These are phyloP conservation scores for Clostera curtula DNA, from an alignment of 2,888 invertebrate genomes.

Conservation along the genomic window DNA sequence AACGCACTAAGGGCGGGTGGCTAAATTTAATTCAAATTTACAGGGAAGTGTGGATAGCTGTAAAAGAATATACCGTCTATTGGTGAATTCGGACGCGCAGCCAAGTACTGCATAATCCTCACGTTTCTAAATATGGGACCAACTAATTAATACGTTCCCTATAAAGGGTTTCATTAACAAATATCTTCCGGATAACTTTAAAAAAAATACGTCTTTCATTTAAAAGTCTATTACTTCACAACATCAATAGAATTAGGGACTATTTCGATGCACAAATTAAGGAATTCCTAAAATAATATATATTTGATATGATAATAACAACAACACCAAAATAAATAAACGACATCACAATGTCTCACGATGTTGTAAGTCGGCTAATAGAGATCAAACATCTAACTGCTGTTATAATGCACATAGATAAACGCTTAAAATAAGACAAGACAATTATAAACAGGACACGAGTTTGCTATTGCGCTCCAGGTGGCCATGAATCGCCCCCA, in stretches of 20 bases:
- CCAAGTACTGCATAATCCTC: slow-evolving; percentile 55
- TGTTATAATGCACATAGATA: slow-evolving; percentile 68
- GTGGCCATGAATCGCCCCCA: slow-evolving; percentile 32
- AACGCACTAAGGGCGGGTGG: slow-evolving; percentile 35
- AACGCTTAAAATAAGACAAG: slow-evolving; percentile 60
- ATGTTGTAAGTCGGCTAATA: slow-evolving; percentile 61
- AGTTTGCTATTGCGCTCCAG: slow-evolving; percentile 52
- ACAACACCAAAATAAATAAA: slow-evolving; percentile 70
- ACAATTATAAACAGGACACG: slow-evolving; percentile 68
- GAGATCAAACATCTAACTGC: slow-evolving; percentile 72
- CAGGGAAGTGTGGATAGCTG: slow-evolving; percentile 33
- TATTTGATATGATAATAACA: slow-evolving; percentile 51
- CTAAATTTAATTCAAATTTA: slow-evolving; percentile 23
- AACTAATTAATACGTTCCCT: slow-evolving; percentile 63
- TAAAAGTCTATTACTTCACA: slow-evolving; percentile 59
- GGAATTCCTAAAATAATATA: slow-evolving; percentile 59
- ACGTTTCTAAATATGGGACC: slow-evolving; percentile 63
- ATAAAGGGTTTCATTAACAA: slow-evolving; percentile 49
- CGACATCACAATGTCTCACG: slow-evolving; percentile 61
- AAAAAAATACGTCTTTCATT: slow-evolving; percentile 47
- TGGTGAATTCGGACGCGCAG: slow-evolving; percentile 52
- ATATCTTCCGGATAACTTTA: slow-evolving; percentile 33
- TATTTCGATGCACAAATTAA: no score
- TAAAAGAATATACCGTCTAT: slow-evolving; percentile 50
- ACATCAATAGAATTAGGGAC: slow-evolving; percentile 67